Base-by-base conservation (phyloP, 2,797 vertebrate genomes). In the Parotocinclus haroldoi region DNA sequence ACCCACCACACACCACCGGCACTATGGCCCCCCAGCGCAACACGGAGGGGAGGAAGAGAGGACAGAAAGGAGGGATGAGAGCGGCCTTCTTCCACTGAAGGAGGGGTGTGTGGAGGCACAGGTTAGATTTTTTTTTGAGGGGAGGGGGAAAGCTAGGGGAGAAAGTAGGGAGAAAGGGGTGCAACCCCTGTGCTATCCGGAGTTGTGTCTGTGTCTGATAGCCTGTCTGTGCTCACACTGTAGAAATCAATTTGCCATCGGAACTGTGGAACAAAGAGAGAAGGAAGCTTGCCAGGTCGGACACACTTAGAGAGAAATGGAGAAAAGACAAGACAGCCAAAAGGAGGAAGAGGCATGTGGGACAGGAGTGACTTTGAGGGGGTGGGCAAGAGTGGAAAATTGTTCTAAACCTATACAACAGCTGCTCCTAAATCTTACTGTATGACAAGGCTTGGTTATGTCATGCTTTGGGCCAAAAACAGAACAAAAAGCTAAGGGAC, bases 211-310 rank as follows among this genome's bases (percentile, higher is more conserved):
- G 76, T 75, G 82, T 92, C 91, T 91, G 92, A 90, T 85, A 85
- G 88, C 87, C 87, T 90, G 88, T 91, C 87, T 91, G 90, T 93
- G 93, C 92, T 99, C 95, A 99, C 93, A 99, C 96, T 86, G 96
- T 98, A 85, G 96, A 99, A 90, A 99, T 97, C 93, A 99, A 96
- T 89, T 96, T 96, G 92, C 95, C 93, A 88, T 95, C 95, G 91
- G 95, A 93, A 77, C 96, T 99, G 96, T 80, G 90, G 87, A 94
- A 96, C 91, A 93, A 89, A 95, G 91, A 98, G 93, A 93, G 89
- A 90, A 89, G 89, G 88, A 91, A 89, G 89, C 92, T 93, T 90
- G 93, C 93, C 89, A 89, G 88, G 86, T 91, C 86, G 88, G 89
- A 91, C 87, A 90, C 89, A 90, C 85, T 89, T 86, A 85, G 87